These are phyloP conservation scores for Spilogale gracilis DNA, from an alignment of 2,113 vertebrate genomes.

Conservation along the genomic window DNA sequence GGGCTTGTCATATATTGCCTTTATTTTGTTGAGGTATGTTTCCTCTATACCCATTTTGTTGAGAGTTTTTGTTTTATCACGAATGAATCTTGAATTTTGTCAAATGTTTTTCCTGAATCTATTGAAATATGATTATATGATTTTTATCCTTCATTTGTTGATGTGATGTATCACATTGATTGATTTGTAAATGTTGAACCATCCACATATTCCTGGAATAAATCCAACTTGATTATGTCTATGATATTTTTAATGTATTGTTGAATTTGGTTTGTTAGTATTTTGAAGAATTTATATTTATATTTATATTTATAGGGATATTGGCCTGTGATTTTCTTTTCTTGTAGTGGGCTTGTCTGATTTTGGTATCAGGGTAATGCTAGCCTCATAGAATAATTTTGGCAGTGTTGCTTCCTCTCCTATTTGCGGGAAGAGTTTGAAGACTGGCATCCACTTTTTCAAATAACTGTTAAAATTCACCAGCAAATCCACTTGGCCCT, in stretches of 20 bases:
- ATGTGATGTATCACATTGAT: neutral
- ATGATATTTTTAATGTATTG: neutral
- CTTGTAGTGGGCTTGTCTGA: neutral
- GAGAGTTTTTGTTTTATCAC: neutral
- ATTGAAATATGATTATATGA: neutral
- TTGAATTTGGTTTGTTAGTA: neutral
- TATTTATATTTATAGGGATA: neutral
- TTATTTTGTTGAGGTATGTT: neutral
- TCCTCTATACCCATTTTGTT: neutral
- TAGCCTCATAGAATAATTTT: neutral
- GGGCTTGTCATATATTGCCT: neutral
- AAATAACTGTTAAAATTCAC: neutral
- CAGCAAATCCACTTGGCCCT: neutral
- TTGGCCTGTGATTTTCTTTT: conserved; percentile 6
- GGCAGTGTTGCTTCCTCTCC: neutral
- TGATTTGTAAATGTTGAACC: neutral
- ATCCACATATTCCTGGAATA: neutral
- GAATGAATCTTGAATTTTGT: neutral
- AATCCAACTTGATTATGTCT: neutral
- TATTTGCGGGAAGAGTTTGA: neutral
- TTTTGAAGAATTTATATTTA: neutral
- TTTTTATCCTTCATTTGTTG: neutral
- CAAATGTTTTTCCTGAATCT: neutral
- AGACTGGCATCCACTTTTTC: neutral
- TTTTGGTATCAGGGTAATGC: neutral